These are phyloP conservation scores for Listrodromus nycthemerus DNA, from an alignment of 2,888 invertebrate species.

Conservation along the genomic window DNA sequence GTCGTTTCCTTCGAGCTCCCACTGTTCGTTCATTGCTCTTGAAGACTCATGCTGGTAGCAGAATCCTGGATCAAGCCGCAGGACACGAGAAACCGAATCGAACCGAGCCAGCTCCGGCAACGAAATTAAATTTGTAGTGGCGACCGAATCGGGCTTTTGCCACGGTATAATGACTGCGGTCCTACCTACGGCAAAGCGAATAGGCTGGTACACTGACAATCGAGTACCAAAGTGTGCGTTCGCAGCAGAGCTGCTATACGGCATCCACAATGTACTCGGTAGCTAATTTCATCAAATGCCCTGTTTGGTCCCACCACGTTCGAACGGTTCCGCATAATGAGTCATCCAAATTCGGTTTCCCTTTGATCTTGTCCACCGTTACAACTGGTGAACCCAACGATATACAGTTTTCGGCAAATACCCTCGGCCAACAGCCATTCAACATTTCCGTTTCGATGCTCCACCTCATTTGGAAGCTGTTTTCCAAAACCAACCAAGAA, in stretches of 20 bases:
- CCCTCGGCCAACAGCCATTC: conserved; percentile 8
- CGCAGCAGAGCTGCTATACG: neutral
- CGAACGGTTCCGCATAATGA: conserved; percentile 47
- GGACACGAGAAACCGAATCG: neutral
- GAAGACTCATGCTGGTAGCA: too few relatives aligned
- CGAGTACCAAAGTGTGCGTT: neutral
- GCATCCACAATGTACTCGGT: conserved; percentile 12
- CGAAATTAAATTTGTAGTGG: conserved; percentile 25
- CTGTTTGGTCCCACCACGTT: conserved; percentile 37
- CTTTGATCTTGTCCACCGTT: conserved; percentile 44
- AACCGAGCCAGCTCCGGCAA: neutral
- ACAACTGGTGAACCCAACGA: neutral
- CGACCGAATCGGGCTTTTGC: neutral
- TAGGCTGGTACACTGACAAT: neutral
- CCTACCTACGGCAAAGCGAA: neutral
- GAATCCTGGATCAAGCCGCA: neutral
- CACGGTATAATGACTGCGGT: neutral
- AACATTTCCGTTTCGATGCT: conserved; percentile 1
- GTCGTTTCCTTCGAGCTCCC: conserved; percentile 22
- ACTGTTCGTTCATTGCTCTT: neutral
- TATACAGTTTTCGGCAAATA: conserved; percentile 4
- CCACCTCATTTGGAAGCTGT: neutral
- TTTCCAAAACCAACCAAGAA: neutral
- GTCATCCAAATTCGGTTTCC: conserved; percentile 43
- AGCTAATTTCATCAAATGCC: conserved; percentile 45